Evolutionary conservation across 2,888 invertebrate genomes (phyloP), one percentile per base, ranked within the genome.

Genomic region (Plebejus melissa): DNA sequence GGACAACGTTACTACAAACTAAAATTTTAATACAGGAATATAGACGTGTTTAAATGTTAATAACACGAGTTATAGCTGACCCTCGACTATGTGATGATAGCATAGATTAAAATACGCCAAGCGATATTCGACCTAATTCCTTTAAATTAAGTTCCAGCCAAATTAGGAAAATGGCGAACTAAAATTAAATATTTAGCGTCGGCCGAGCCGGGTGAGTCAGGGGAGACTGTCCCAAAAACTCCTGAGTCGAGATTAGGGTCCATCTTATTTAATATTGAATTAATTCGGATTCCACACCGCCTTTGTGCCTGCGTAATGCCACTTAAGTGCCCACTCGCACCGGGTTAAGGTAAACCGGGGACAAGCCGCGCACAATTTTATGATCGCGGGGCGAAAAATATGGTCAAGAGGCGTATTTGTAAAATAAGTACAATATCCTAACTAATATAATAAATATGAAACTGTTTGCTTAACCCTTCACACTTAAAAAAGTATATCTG

Each of bases 241-340:
- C 71, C 6, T 22, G 22, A 22, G 71, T 0, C 32, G 72, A 72
- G 72, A 72, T 72, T 54, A 54, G 50, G 71, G 72, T 72, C 32
- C 32, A 72, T 72, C 72, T 54, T 72, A 72, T 72, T 72, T 72
- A 72, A 50, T 72, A 72, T 72, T 72, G 72, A 72, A 72, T 72
- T 72, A 54, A 72, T 54, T 72, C 32, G 32, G 28, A 54, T 50
- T 50, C 32, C 54, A 13, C 41, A 16, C 50, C 72, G 50, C 72
- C 50, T 72, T 50, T 72, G 72, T 50, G 54, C 72, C 46, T 54
- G 32, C 16, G 54, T 72, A 72, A 54, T 16, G 50, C 32, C 72
- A 7, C 72, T 71, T 54, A 54, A 16, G 54, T 54, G 54, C 16
- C 54, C 16, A 54, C 54, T 16, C 54, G 54, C 54, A 1, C 0